Evolutionary conservation across 1,140 invertebrate genomes (phyloP).

Genomic region (Glossosoma conforme): DNA sequence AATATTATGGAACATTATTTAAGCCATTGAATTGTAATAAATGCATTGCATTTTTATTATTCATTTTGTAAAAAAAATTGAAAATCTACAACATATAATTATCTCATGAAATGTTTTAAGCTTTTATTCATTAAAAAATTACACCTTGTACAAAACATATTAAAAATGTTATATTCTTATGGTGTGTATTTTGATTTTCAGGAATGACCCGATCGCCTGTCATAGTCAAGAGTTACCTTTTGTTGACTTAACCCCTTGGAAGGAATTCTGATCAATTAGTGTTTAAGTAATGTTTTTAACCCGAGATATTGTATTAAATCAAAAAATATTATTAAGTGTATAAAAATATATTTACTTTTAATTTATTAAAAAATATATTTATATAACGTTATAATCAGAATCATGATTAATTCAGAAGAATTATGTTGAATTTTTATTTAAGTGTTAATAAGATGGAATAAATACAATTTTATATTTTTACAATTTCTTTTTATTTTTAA

Average conservation of each 20-base stretch:
- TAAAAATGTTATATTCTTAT: neutral
- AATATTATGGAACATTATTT: neutral
- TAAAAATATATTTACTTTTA: too few relatives aligned
- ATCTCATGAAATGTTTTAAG: neutral
- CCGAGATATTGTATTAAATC: too few relatives aligned
- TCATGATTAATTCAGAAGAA: too few relatives aligned
- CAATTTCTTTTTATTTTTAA: too few relatives aligned
- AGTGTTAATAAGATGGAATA: too few relatives aligned
- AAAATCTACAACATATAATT: neutral
- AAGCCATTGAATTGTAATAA: neutral
- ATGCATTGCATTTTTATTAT: neutral
- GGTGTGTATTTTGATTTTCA: slow-evolving; percentile 36
- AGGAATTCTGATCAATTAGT: slow-evolving; percentile 18
- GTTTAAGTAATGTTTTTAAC: neutral
- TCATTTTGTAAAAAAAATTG: neutral
- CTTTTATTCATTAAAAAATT: neutral
- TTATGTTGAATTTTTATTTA: too few relatives aligned
- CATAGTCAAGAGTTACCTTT: slow-evolving; percentile 45
- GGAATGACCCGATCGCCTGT: slow-evolving; percentile 53
- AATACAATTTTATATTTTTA: too few relatives aligned
- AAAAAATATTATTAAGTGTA: too few relatives aligned
- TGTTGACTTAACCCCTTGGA: slow-evolving; percentile 38
- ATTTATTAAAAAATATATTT: too few relatives aligned
- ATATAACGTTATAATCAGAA: too few relatives aligned
- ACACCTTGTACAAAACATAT: neutral